Evolutionary conservation across 35 echinoderm and acorn worm species (phyloP).

Genomic region (Hemicentrotus pulcherrimus): DNA sequence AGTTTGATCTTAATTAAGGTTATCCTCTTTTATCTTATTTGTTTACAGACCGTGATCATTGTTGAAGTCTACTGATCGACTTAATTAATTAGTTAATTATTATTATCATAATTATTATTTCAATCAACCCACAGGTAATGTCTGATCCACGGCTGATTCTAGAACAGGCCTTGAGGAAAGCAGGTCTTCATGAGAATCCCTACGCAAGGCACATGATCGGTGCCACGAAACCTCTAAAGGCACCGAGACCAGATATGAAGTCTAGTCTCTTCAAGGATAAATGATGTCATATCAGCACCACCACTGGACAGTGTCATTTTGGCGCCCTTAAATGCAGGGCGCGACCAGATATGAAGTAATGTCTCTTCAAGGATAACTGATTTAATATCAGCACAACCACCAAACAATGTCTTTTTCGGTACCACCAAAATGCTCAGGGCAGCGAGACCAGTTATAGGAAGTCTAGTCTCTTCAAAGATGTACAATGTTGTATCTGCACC

Average conservation of each 20-base stretch:
- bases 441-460: conserved; percentile 81
- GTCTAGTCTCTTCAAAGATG: conserved; percentile 83
- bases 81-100: no score
- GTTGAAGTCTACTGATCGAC: no score
- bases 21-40: no score
- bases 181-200: conserved; percentile 92
- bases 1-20: no score
- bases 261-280: conserved; percentile 86
- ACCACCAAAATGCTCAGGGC: conserved; percentile 73
- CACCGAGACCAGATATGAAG: conserved; percentile 88
- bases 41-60: no score
- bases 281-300: neutral
- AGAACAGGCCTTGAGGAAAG: conserved; percentile 78
- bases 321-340: no score
- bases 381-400: neutral
- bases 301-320: no score
- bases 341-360: conserved; percentile 83
- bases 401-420: conserved; percentile 51
- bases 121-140: conserved; percentile 61
- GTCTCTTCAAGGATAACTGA: conserved; percentile 74
- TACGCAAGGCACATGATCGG: conserved; percentile 85
- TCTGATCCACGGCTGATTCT: conserved; percentile 77
- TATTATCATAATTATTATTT: no score
- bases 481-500: conserved; percentile 10
- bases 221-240: conserved; percentile 72